Base-by-base conservation (phyloP, 2,113 vertebrate genomes). In the Misgurnus mizolepis region DNA sequence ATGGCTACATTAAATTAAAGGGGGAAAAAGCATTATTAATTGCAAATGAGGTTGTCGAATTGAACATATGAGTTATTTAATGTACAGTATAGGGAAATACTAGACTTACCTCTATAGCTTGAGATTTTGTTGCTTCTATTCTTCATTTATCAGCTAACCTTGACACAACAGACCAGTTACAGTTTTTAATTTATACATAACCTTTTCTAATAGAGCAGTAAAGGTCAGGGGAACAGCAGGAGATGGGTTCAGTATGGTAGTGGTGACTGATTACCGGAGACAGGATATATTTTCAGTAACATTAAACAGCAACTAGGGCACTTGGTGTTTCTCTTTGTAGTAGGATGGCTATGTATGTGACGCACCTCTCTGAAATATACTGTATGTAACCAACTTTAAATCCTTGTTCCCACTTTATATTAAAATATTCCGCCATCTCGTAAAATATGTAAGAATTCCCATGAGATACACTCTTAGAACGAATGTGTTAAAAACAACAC, bases 221-320 rank as follows among this genome's bases (percentile, higher is more conserved):
- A 55, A 71, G 69, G 50, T 71, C 50, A 41, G 15, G 17, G 15
- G 34, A 56, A 56, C 69, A 18, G 69, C 15, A 56, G 50, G 69
- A 18, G 55, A 2, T 18, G 55, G 15, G 14, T 71, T 71, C 27
- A 53, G 68, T 53, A 39, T 12, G 27, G 39, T 55, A 53, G 22
- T 70, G 7, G 14, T 70, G 49, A 17, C 67, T 40, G 27, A n/a
- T 56, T 11, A 71, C 27, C n/a, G 4, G 2, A 12, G 50, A 41
- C 27, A 4, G 11, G 11, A 71, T 41, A 40, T 0, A 15, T 58
- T 58, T 58, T n/a, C 17, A 58, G n/a, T 7, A 18, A 58, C 14
- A 18, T n/a, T 58, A 58, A 58, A 58, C 55, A 18, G 17, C 6
- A 58, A 58, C 55, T 18, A 58, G 55, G 50, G 49, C 15, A 12